Conservation (phyloP, 2,797 vertebrate genomes). For the Crotalus adamanteus region DNA sequence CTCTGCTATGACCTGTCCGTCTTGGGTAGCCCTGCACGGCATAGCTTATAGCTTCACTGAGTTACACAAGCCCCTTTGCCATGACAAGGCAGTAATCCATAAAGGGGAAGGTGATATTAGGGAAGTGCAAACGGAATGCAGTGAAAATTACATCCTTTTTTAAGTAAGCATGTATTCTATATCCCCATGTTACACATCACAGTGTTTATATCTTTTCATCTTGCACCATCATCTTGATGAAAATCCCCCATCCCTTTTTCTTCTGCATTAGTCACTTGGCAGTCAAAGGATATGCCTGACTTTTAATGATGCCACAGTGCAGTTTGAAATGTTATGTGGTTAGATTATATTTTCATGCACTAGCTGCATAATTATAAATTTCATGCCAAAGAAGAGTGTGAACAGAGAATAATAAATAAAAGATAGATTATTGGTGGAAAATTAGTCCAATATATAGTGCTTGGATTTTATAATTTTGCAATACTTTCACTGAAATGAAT, state of each 20-base stretch:
- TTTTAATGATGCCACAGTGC: not conserved
- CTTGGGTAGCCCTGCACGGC: too few species aligned
- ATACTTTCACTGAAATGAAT: not conserved
- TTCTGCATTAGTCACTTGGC: not conserved
- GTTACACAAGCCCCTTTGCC: too few species aligned
- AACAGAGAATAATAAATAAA: not conserved
- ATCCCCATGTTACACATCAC: not conserved
- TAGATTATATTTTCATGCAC: not conserved
- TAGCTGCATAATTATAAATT: not conserved
- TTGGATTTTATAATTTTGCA: conserved; percentile 1
- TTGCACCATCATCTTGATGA: not conserved
- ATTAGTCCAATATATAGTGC: not conserved
- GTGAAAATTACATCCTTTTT: not conserved
- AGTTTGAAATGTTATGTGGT: not conserved
- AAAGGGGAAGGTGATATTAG: not conserved
- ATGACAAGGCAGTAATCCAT: too few species aligned
- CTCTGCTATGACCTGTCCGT: too few species aligned
- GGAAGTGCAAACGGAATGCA: not conserved
- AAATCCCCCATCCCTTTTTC: not conserved
- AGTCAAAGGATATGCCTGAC: not conserved
- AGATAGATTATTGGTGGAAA: not conserved
- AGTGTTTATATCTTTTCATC: not conserved
- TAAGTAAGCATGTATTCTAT: not conserved
- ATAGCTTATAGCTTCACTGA: too few species aligned
- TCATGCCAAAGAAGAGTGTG: not conserved